Base-by-base conservation (phyloP, 1,140 invertebrate genomes). In the Orchesella cincta region DNA sequence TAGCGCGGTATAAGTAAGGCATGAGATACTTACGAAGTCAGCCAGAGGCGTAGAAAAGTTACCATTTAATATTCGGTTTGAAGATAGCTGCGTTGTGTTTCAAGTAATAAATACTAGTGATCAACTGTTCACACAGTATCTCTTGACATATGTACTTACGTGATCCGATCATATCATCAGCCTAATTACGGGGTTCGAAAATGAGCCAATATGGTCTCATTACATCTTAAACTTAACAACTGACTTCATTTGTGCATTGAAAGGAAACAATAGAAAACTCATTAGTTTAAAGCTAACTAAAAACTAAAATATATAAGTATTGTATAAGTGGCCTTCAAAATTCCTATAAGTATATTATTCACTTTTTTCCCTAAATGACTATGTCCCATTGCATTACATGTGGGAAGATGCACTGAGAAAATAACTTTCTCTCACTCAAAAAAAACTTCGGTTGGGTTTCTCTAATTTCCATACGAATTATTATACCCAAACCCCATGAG, bases 401-500 rank as follows among this genome's bases (percentile, higher is more conserved):
- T 23, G 3, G 14, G 8, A n/a, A n/a, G 52, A 57, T 26, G 52
- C 23, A 57, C 52, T 57, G 52, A 57, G 23, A 57, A 57, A 57
- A 57, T 23, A 46, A 12, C 8, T 20, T 46, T 46, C 20, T 46
- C 39, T 46, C 39, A 12, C 20, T 46, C 20, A 46, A 46, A 8
- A 46, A 46, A 46, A 12, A 20, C 39, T 12, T 46, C 39, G 20
- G 39, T 46, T 46, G 20, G 20, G 8, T 46, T 46, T 46, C 20
- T 46, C 20, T 46, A 12, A 12, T 46, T 46, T 46, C 20, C 39
- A 12, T 8, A 20, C 8, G 39, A 46, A 20, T 12, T 8, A 46
- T 88, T 89, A 97, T 52, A 98, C 95, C 95, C 95, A 98, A 73
- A 98, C 95, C 31, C 95, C 95, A 84, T 97, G 94, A 51, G 95